Evolutionary conservation across 1,140 invertebrate genomes (phyloP).

Genomic region (Trachymyrmex septentrionalis): DNA sequence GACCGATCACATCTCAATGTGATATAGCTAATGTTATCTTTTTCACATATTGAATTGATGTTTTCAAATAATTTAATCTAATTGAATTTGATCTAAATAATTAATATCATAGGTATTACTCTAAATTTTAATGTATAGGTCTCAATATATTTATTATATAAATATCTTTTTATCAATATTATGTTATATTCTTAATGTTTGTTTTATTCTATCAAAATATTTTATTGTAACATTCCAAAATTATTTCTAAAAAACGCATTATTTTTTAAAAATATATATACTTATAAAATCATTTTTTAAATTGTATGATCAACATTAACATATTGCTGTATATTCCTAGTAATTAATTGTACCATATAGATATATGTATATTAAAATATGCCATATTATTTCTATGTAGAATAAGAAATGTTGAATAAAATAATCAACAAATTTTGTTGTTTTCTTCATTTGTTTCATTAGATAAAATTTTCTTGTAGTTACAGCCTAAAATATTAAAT

Average conservation of each 20-base stretch:
- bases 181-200: conserved; percentile 1
- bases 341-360: conserved; percentile 10
- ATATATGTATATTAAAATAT: background rate
- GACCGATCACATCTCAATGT: background rate
- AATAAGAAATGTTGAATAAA: conserved; percentile 43
- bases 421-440: conserved; percentile 57
- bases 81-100: conserved; percentile 13
- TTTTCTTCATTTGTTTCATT: conserved; percentile 72
- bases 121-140: background rate
- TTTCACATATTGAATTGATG: background rate
- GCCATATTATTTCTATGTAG: background rate
- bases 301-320: conserved; percentile 2
- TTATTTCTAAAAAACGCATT: background rate
- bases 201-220: conserved; percentile 1
- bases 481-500: conserved; percentile 85
- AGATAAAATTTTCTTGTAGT: conserved; percentile 82
- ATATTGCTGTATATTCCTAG: background rate
- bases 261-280: background rate
- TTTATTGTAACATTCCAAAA: background rate
- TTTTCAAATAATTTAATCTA: background rate
- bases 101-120: conserved; percentile 7
- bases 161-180: conserved; percentile 22
- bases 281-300: conserved; percentile 15
- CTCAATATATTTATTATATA: conserved; percentile 11
- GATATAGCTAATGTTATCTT: background rate